These are phyloP conservation scores for Engystomops pustulosus DNA, from an alignment of 2,113 vertebrate genomes.

Conservation along the genomic window DNA sequence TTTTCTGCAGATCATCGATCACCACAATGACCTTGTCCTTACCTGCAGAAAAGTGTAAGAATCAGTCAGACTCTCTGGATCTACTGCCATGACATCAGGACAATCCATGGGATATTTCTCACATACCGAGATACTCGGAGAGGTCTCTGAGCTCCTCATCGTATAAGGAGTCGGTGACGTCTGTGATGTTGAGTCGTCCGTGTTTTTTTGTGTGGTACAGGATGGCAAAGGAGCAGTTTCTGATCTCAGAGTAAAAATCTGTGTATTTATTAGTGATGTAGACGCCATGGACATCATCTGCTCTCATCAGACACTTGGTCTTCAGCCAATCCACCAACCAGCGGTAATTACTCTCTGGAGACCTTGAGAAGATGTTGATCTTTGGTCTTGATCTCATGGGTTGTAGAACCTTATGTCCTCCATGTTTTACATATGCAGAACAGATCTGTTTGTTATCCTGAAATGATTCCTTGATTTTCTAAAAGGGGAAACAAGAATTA, in stretches of 20 bases:
- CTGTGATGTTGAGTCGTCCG: slow-evolving; percentile 3
- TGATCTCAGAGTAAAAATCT: background rate
- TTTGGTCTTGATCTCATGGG: background rate
- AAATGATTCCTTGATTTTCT: background rate
- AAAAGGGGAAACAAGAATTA: background rate
- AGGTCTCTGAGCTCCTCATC: background rate
- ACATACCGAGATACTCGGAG: background rate
- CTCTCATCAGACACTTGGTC: background rate
- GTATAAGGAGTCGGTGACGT: slow-evolving; percentile 24
- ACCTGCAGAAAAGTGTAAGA: background rate
- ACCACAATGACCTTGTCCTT: slow-evolving; percentile 20
- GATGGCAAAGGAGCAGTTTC: background rate
- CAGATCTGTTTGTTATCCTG: background rate
- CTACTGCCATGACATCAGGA: background rate
- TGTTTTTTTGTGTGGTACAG: slow-evolving; percentile 29
- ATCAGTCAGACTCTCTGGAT: background rate
- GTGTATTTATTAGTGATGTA: background rate
- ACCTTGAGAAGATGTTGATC: slow-evolving; percentile 21
- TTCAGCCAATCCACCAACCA: background rate
- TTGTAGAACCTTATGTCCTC: too few relatives aligned
- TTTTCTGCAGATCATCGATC: background rate
- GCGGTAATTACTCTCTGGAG: background rate
- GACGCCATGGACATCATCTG: background rate
- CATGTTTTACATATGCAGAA: too few relatives aligned
- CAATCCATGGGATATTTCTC: background rate